phyloP scores from a whole-genome alignment of 1,140 invertebrate species.

The Phthorimaea operculella region DNA sequence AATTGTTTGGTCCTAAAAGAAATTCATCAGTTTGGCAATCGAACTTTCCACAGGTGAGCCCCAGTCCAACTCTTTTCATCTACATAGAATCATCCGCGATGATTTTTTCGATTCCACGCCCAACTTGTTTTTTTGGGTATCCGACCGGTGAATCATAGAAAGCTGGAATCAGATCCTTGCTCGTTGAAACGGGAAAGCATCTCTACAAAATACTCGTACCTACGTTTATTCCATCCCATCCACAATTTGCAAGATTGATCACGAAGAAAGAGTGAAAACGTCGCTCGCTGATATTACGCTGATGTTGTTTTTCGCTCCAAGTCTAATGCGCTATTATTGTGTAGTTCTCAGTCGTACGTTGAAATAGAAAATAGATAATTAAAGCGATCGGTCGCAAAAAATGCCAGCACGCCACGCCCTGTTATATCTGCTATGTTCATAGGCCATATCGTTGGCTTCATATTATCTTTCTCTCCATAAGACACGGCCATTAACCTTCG shows the following conservation, averaged over 20 bases:
- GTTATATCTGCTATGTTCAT: not conserved
- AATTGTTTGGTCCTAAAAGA: too few relatives aligned
- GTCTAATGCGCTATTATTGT: conserved; percentile 42
- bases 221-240: too few relatives aligned
- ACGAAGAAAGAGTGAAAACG: conserved; percentile 39
- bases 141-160: too few relatives aligned
- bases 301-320: conserved; percentile 25
- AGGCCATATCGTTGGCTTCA: not conserved
- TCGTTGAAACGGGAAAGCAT: too few relatives aligned
- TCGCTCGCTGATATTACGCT: conserved; percentile 14
- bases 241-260: conserved; percentile 6
- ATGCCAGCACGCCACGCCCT: conserved; percentile 6
- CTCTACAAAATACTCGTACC: too few relatives aligned
- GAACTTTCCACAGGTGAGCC: too few relatives aligned
- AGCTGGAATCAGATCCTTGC: too few relatives aligned
- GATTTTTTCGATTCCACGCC: too few relatives aligned
- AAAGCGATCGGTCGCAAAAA: conserved; percentile 26
- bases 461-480: not conserved
- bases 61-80: too few relatives aligned
- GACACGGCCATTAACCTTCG: not conserved
- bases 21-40: too few relatives aligned
- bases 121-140: too few relatives aligned
- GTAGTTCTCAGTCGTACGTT: conserved; percentile 37
- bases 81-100: too few relatives aligned
- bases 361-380: conserved; percentile 53